A percentile compares a stretch with the other conserved stretches of the same genome.
phyloP scores from a whole-genome alignment of 2,888 invertebrate species.

The Stramonita haemastoma region DNA sequence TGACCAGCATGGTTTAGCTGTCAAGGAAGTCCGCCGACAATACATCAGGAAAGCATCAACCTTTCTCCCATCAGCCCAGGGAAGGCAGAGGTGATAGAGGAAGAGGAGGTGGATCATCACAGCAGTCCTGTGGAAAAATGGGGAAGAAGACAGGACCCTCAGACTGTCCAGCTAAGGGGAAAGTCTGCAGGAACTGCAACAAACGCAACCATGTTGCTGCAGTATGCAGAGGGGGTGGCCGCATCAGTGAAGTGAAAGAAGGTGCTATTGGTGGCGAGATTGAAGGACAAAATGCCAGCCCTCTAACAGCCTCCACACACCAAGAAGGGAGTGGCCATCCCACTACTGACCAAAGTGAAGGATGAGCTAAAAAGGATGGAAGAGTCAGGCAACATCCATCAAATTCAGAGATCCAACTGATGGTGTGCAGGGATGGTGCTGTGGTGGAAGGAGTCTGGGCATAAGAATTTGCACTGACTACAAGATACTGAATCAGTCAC shows the following conservation, averaged over 20 bases:
- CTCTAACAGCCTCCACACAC: background rate
- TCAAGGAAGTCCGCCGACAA: background rate
- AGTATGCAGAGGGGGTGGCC: background rate
- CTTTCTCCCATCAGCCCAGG: background rate
- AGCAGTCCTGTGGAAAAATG: background rate
- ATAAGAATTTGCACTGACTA: background rate
- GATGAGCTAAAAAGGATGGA: background rate
- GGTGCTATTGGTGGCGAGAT: background rate
- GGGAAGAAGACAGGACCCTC: background rate
- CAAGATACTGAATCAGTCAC: background rate
- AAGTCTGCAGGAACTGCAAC: no score
- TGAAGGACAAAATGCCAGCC: background rate
- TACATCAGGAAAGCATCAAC: background rate
- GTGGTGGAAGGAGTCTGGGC: background rate
- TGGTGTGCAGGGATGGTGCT: background rate
- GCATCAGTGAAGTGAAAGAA: background rate
- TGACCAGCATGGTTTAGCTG: background rate
- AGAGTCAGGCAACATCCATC: background rate
- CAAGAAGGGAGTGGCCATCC: background rate
- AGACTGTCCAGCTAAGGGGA: background rate
- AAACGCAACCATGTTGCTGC: conserved; percentile 14
- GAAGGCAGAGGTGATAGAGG: background rate
- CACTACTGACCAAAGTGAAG: background rate
- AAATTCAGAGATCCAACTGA: conserved; percentile 7
- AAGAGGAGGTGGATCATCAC: no score